Evolutionary conservation across 2,113 vertebrate species (phyloP).

Genomic region (Elephas maximus): DNA sequence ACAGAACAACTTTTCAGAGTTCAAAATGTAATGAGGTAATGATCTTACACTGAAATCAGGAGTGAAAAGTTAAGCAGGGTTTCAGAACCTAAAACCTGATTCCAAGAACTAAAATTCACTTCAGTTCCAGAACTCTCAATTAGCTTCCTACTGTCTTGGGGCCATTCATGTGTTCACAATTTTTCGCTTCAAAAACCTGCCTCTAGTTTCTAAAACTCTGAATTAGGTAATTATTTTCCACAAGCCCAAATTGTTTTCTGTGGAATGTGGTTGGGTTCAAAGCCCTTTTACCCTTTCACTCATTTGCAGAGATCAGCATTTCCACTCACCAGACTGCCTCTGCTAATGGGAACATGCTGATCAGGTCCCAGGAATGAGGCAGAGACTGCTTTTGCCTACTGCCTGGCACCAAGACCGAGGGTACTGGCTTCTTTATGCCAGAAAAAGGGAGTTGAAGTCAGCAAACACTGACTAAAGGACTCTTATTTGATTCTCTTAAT

Average conservation of each 20-base stretch:
- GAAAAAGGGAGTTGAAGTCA: not conserved
- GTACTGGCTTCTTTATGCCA: not conserved
- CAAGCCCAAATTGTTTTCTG: not conserved
- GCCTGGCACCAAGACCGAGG: not conserved
- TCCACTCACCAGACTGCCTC: not conserved
- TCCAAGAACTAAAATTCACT: slow-evolving; percentile 18
- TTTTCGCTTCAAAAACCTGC: not conserved
- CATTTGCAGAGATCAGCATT: slow-evolving; percentile 23
- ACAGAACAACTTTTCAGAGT: not conserved
- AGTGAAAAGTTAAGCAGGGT: not conserved
- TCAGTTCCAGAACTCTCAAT: not conserved
- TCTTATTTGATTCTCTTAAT: not conserved
- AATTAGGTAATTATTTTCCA: slow-evolving; percentile 57
- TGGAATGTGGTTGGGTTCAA: not conserved
- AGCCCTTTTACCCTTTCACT: not conserved
- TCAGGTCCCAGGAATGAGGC: not conserved
- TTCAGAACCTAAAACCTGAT: slow-evolving; percentile 27
- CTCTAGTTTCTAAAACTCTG: not conserved
- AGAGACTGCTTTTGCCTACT: not conserved
- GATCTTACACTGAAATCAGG: not conserved
- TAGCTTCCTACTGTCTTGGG: not conserved
- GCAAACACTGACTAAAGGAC: not conserved
- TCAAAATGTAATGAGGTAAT: not conserved
- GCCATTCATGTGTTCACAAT: not conserved
- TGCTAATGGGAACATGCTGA: not conserved